Percentiles rank a stretch among this genome's conserved stretches.
Evolutionary conservation across 2,113 vertebrate species (phyloP).

Genomic region (Ptilonorhynchus violaceus): DNA sequence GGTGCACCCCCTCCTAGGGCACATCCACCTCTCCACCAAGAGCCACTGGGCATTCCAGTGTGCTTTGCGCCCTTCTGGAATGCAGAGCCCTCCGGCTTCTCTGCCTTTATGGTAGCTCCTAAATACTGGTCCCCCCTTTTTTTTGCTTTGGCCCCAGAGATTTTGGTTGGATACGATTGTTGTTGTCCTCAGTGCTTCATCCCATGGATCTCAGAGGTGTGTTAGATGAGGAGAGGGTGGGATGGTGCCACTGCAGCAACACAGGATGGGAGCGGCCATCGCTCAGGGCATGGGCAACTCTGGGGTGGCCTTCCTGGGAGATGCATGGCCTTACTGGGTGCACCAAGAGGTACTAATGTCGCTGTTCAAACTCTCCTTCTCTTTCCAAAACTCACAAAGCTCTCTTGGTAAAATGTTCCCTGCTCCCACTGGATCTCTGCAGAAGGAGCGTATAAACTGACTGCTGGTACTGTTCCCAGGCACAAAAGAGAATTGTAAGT

Average conservation of each 20-base stretch:
- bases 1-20: not conserved
- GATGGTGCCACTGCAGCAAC: not conserved
- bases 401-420: not conserved
- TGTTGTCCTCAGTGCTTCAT: not conserved
- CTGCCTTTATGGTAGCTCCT: not conserved
- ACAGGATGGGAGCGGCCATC: not conserved
- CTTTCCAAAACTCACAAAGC: not conserved
- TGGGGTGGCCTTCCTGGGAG: not conserved
- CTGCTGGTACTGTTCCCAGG: not conserved
- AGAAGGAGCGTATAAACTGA: not conserved
- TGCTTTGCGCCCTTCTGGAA: not conserved
- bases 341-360: not conserved
- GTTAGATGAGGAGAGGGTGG: not conserved
- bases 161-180: not conserved
- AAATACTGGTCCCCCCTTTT: not conserved
- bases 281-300: rapidly evolving
- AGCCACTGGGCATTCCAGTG: rapidly evolving
- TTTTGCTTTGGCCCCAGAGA: not conserved
- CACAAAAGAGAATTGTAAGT: slow-evolving; percentile 37
- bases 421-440: not conserved
- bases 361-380: not conserved
- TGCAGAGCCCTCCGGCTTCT: rapidly evolving
- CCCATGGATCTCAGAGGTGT: not conserved
- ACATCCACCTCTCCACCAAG: not conserved
- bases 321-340: rapidly evolving